Percentiles rank a stretch among this genome's conserved stretches.
Conservation (phyloP, 2,888 invertebrate species). For the Synergus umbraculus region DNA sequence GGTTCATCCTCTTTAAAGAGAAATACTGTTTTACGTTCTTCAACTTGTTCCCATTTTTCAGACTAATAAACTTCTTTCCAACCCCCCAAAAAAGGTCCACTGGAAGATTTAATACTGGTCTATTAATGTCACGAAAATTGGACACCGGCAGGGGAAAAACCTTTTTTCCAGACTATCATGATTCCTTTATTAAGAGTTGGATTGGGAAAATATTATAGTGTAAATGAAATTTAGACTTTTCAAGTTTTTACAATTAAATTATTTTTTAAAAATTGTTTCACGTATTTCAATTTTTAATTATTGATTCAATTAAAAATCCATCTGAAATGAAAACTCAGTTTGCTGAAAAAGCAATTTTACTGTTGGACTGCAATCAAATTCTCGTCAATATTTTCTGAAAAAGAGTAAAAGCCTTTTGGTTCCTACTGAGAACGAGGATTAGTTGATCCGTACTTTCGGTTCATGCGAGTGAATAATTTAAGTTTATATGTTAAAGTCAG, state of each 20-base stretch:
- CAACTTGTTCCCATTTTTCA: neutral
- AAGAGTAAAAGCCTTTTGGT: neutral
- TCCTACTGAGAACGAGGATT: neutral
- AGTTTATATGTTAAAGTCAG: neutral
- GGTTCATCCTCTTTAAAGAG: constrained; percentile 22
- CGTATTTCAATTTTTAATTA: no score
- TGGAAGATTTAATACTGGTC: neutral
- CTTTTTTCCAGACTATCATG: neutral
- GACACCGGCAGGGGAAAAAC: neutral
- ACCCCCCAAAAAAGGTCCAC: neutral
- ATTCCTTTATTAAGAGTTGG: no score
- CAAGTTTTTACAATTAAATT: no score
- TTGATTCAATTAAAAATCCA: no score
- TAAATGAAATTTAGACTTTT: no score
- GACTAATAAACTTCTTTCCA: neutral
- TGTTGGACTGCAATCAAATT: no score
- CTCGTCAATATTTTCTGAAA: neutral
- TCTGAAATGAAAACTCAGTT: no score
- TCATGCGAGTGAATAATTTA: neutral
- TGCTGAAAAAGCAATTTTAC: no score
- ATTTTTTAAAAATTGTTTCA: no score
- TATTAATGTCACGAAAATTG: neutral
- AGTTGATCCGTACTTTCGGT: neutral
- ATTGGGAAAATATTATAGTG: no score
- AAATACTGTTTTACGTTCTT: neutral